These are phyloP conservation scores for Melanargia galathea DNA, from an alignment of 2,888 invertebrate species.

Conservation along the genomic window DNA sequence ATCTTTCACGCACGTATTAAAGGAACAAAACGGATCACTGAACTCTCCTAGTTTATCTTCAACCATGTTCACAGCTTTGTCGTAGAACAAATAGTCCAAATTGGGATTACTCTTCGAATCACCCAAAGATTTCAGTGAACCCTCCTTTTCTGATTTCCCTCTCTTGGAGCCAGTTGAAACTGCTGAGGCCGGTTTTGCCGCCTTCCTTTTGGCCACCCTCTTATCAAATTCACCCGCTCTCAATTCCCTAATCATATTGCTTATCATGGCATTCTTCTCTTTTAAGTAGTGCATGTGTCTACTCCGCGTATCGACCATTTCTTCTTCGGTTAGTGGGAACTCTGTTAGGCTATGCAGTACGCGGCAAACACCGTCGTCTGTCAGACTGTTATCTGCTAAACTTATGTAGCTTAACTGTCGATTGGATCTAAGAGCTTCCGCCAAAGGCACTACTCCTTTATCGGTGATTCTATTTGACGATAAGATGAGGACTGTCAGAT, in stretches of 20 bases:
- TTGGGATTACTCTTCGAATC: slow-evolving; percentile 42
- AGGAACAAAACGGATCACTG: slow-evolving; percentile 50
- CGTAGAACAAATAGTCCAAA: slow-evolving; percentile 43
- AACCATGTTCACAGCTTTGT: slow-evolving; percentile 50
- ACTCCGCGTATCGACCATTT: slow-evolving; percentile 45
- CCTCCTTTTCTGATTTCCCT: slow-evolving; percentile 46
- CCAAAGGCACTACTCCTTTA: slow-evolving; percentile 51
- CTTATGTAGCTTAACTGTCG: slow-evolving; percentile 58
- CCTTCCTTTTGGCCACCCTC: slow-evolving; percentile 43
- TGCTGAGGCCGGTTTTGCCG: slow-evolving; percentile 12
- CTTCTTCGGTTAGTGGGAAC: slow-evolving; percentile 52
- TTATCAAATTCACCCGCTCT: slow-evolving; percentile 45
- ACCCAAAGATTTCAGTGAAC: slow-evolving; percentile 41
- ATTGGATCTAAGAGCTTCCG: slow-evolving; percentile 54
- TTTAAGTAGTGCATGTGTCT: slow-evolving; percentile 50
- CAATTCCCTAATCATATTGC: slow-evolving; percentile 44
- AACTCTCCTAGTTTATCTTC: slow-evolving; percentile 48
- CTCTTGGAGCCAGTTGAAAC: slow-evolving; percentile 35
- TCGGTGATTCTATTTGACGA: slow-evolving; percentile 62
- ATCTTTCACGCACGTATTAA: slow-evolving; percentile 45
- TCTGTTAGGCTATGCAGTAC: slow-evolving; percentile 50
- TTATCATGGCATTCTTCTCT: slow-evolving; percentile 46
- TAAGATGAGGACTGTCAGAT: slow-evolving; percentile 55
- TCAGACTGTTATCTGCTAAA: slow-evolving; percentile 56
- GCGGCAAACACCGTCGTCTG: slow-evolving; percentile 51